phyloP scores from a whole-genome alignment of 2,113 vertebrate species.

The Rhombomys opimus region DNA sequence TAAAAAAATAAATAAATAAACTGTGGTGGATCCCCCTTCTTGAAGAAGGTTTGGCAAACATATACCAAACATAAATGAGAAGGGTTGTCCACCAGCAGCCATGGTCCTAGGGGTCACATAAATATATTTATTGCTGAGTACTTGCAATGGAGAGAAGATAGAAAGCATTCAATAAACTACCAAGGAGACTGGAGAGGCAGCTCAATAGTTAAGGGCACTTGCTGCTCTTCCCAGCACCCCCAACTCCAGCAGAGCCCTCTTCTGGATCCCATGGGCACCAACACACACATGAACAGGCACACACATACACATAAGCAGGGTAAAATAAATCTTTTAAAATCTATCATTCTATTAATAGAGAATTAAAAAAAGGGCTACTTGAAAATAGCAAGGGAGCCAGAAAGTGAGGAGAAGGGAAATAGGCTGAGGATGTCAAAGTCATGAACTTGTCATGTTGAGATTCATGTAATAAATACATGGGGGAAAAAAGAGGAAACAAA shows the following conservation, averaged over 20 bases:
- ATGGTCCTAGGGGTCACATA: neutral
- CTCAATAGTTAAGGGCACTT: neutral
- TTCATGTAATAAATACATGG: neutral
- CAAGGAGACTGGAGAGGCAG: no score
- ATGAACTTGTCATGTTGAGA: neutral
- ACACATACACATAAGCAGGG: neutral
- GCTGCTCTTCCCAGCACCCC: neutral
- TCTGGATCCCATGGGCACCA: neutral
- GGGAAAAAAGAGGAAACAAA: neutral
- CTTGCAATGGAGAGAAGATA: neutral
- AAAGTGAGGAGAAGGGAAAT: no score
- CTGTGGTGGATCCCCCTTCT: neutral
- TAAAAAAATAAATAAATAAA: neutral
- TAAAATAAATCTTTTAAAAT: neutral
- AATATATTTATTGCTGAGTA: neutral
- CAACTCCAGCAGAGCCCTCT: neutral
- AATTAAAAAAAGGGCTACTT: neutral
- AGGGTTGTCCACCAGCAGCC: neutral
- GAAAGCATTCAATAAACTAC: neutral
- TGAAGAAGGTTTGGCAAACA: neutral
- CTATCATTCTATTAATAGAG: neutral
- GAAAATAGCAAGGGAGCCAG: no score
- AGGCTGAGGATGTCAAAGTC: neutral
- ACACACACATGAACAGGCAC: neutral
- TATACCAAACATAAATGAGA: neutral